Conservation (phyloP, 2,888 invertebrate species). For the Caenorhabditis doughertyi region DNA sequence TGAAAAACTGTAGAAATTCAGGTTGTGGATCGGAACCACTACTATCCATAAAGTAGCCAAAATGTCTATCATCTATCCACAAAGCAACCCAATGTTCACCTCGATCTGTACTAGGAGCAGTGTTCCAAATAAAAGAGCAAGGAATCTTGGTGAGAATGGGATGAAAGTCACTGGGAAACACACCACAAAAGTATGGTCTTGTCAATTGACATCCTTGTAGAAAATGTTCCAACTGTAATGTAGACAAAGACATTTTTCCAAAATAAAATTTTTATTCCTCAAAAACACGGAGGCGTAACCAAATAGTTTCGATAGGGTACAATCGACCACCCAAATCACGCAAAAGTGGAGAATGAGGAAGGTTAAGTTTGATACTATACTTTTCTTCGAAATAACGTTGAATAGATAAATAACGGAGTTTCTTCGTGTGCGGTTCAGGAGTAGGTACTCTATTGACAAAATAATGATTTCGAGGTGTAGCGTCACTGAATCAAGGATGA, state of each 20-base stretch:
- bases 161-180: not conserved
- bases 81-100: slow-evolving; percentile 34
- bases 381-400: slow-evolving; percentile 9
- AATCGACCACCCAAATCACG: slow-evolving; percentile 6
- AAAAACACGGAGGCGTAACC: slow-evolving; percentile 1
- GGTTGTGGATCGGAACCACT: not conserved
- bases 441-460: not conserved
- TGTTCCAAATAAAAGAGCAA: slow-evolving; percentile 26
- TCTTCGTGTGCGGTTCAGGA: too few species aligned
- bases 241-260: slow-evolving; percentile 10
- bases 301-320: slow-evolving; percentile 13
- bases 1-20: slow-evolving; percentile 18
- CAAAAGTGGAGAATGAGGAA: slow-evolving; percentile 3
- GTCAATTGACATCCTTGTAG: not conserved
- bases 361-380: not conserved
- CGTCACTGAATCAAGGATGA: not conserved
- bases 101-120: not conserved
- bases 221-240: not conserved
- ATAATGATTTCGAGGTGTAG: not conserved
- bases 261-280: not conserved
- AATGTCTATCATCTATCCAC: slow-evolving; percentile 25
- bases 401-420: not conserved
- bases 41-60: slow-evolving; percentile 14
- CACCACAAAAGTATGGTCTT: not conserved
- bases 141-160: not conserved